phyloP scores from a whole-genome alignment of 2,888 invertebrate species.

The Allacma fusca region DNA sequence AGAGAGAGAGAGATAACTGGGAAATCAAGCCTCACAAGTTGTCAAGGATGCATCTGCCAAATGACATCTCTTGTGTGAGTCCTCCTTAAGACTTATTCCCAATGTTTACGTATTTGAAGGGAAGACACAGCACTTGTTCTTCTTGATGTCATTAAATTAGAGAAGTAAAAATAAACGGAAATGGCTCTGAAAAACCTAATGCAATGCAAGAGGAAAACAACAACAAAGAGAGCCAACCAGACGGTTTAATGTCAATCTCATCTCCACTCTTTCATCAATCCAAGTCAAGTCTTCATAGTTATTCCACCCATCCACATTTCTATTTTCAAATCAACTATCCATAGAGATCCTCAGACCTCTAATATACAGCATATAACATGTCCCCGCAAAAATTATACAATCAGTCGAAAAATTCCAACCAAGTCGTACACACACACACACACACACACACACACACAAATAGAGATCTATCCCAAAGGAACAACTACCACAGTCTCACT shows the following conservation, averaged over 20 bases:
- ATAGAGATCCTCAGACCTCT: no score
- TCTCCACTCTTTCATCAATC: neutral
- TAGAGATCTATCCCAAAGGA: no score
- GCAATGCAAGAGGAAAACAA: neutral
- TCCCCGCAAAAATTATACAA: no score
- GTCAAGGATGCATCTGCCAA: constrained; percentile 22
- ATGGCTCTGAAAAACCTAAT: constrained; percentile 36
- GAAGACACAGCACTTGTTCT: neutral
- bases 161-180: constrained; percentile 37
- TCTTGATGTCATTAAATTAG: constrained; percentile 37
- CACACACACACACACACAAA: no score
- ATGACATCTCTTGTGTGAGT: neutral
- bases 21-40: constrained; percentile 31
- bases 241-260: constrained; percentile 10
- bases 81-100: neutral
- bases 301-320: neutral
- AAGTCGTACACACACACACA: no score
- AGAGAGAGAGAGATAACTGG: neutral
- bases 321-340: constrained; percentile 17
- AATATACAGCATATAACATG: no score
- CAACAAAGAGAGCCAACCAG: constrained; percentile 5
- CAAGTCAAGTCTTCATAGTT: constrained; percentile 6
- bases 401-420: no score
- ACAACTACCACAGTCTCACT: no score
- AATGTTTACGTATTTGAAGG: neutral